These are phyloP conservation scores for Rhyacophila evoluta DNA, from an alignment of 2,888 invertebrate genomes.

Conservation along the genomic window DNA sequence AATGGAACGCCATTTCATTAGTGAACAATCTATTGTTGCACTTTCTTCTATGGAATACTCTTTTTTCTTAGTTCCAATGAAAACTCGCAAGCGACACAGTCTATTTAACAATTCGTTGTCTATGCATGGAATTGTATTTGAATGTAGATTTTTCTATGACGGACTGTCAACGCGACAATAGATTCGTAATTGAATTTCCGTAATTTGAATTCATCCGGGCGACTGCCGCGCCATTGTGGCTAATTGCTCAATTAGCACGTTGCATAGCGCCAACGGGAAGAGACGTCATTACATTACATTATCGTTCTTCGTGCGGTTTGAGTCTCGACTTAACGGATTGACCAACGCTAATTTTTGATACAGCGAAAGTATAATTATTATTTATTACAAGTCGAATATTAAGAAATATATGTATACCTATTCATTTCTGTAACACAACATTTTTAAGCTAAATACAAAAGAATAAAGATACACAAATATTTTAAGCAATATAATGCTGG, in stretches of 20 bases:
- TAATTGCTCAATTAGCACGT: constrained; percentile 50
- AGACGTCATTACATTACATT: background rate
- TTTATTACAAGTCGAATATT: no score
- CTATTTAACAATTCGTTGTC: background rate
- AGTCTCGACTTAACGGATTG: background rate
- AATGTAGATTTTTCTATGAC: constrained; percentile 23
- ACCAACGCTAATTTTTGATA: constrained; percentile 6
- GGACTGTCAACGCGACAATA: constrained; percentile 42
- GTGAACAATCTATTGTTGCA: no score
- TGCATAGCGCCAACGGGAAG: constrained; percentile 16
- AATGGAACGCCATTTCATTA: no score
- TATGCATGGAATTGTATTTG: background rate
- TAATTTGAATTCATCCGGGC: constrained; percentile 50
- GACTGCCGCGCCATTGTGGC: constrained; percentile 38
- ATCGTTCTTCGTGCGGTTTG: constrained; percentile 1
- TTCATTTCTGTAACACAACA: no score
- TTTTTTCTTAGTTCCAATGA: background rate
- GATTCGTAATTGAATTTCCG: constrained; percentile 53
- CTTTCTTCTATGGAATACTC: no score
- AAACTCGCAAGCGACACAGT: background rate
- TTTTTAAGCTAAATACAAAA: no score
- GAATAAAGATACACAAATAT: no score
- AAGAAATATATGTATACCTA: no score
- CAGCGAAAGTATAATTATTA: no score
- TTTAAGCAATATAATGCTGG: no score